These are phyloP conservation scores for Forbesichthys agassizii DNA, from an alignment of 2,113 vertebrate genomes.

Conservation along the genomic window DNA sequence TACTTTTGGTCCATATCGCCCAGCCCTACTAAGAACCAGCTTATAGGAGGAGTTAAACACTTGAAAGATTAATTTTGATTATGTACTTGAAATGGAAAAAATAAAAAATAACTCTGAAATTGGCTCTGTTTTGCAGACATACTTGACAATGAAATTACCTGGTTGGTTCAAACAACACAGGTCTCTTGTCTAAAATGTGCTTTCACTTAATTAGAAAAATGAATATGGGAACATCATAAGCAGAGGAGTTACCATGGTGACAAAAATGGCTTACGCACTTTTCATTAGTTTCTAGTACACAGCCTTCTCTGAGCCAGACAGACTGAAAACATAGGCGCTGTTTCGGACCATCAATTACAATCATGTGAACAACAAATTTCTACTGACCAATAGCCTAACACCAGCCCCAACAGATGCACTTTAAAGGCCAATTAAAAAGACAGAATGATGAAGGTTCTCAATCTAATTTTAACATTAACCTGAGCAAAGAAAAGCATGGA, in stretches of 20 bases:
- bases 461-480: conserved; percentile 5
- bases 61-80: too few relatives aligned
- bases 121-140: too few relatives aligned
- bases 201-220: conserved; percentile 7
- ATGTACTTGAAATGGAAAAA: background rate
- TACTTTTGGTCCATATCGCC: too few relatives aligned
- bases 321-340: conserved; percentile 35
- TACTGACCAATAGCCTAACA: conserved; percentile 3
- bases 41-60: too few relatives aligned
- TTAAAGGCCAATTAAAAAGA: conserved; percentile 32
- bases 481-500: background rate
- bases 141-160: background rate
- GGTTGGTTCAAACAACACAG: conserved; percentile 32
- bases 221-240: conserved; percentile 38
- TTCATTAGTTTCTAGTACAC: conserved; percentile 45
- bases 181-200: conserved; percentile 29
- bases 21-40: too few relatives aligned
- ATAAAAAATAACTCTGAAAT: too few relatives aligned
- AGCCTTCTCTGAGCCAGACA: conserved; percentile 27
- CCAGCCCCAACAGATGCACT: conserved; percentile 7
- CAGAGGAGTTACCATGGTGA: conserved; percentile 52
- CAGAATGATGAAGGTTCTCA: conserved; percentile 1
- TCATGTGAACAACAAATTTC: conserved; percentile 27
- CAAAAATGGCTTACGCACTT: conserved; percentile 15
- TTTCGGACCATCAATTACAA: conserved; percentile 31